phyloP scores from a whole-genome alignment of 2,888 invertebrate species.

The Cosmorhoe ocellata region DNA sequence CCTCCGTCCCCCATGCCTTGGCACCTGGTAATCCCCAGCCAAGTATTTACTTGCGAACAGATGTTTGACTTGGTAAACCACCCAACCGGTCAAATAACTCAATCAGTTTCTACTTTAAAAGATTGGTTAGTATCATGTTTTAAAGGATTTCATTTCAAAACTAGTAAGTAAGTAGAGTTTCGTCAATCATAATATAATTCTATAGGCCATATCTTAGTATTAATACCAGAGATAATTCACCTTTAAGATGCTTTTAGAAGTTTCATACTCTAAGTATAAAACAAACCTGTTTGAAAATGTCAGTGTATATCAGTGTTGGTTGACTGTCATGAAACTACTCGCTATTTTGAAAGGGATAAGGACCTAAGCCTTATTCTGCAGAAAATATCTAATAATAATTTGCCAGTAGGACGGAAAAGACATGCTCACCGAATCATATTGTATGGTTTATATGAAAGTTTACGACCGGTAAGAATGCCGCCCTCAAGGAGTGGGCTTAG shows the following conservation, averaged over 20 bases:
- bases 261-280: constrained; percentile 20
- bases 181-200: neutral
- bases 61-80: constrained; percentile 64
- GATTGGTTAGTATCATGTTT: too few species aligned
- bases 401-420: constrained; percentile 20
- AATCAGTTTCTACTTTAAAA: constrained; percentile 22
- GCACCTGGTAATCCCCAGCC: constrained; percentile 72
- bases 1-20: constrained; percentile 66
- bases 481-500: constrained; percentile 36
- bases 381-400: neutral
- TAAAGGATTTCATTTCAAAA: constrained; percentile 3
- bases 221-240: constrained; percentile 16
- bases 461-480: constrained; percentile 44
- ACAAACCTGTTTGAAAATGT: constrained; percentile 31
- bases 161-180: neutral
- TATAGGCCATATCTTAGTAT: neutral
- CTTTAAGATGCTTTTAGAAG: constrained; percentile 15
- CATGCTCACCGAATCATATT: constrained; percentile 40
- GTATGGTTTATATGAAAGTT: constrained; percentile 51
- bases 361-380: neutral
- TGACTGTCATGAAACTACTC: constrained; percentile 12
- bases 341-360: constrained; percentile 1
- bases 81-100: constrained; percentile 43
- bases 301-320: constrained; percentile 12
- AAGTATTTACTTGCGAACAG: constrained; percentile 62